Percentiles rank a stretch among this genome's conserved stretches.
phyloP scores from a whole-genome alignment of 2,797 vertebrate species.

The Fringilla coelebs region DNA sequence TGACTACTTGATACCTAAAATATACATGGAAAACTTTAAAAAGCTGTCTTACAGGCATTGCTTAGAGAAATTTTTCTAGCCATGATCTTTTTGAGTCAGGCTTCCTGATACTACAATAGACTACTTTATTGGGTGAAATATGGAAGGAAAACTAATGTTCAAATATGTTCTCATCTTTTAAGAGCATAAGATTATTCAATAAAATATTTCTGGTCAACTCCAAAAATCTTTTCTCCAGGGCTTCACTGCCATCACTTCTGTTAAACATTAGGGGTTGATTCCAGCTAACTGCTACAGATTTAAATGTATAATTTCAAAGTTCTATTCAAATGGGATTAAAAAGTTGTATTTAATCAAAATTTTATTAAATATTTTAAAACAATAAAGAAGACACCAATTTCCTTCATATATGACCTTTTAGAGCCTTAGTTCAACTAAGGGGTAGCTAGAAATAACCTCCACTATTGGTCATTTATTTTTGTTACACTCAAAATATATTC shows the following conservation, averaged over 20 bases:
- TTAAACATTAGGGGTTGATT: neutral
- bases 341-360: neutral
- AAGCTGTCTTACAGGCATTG: neutral
- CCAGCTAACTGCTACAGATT: neutral
- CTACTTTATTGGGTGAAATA: neutral
- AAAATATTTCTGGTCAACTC: neutral
- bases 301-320: neutral
- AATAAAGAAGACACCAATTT: neutral
- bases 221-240: neutral
- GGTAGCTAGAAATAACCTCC: neutral
- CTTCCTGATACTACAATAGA: neutral
- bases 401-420: neutral
- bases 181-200: neutral
- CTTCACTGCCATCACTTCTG: neutral
- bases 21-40: neutral
- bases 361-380: neutral
- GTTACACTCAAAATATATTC: neutral
- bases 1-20: neutral
- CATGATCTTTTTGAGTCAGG: neutral
- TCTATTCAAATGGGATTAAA: neutral
- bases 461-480: neutral
- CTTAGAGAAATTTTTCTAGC: neutral
- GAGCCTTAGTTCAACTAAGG: neutral
- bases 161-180: neutral
- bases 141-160: neutral